These are phyloP conservation scores for Aurelia sp. DNA, from an alignment of 30 jellyfish, hydroid and myxozoan species.

Conservation along the genomic window DNA sequence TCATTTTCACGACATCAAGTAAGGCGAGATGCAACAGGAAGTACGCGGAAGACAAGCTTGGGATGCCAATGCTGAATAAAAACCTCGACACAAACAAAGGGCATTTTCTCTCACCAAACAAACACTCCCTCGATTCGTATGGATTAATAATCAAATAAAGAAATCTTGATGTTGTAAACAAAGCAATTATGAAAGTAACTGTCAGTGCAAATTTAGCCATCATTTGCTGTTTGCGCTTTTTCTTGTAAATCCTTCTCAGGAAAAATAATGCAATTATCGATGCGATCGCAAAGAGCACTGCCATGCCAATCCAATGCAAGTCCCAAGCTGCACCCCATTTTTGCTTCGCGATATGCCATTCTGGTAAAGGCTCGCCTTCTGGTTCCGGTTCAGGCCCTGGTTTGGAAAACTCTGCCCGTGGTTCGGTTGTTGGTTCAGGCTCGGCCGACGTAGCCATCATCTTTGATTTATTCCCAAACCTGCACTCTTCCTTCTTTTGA, in stretches of 20 bases:
- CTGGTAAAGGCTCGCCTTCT: conserved; percentile 72
- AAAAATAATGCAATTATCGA: conserved; percentile 28
- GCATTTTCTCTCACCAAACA: conserved; percentile 64
- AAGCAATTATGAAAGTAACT: conserved; percentile 20
- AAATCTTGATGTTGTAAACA: conserved; percentile 51
- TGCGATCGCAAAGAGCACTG: conserved; percentile 44
- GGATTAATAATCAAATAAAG: conserved; percentile 73
- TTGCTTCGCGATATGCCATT: conserved; percentile 60
- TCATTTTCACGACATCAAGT: conserved; percentile 60
- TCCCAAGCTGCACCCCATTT: conserved; percentile 83
- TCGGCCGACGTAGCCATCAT: no score
- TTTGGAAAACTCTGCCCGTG: conserved; percentile 24
- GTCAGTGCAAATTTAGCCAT: conserved; percentile 65
- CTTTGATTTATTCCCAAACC: no score
- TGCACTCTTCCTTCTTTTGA: no score
- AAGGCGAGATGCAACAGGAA: conserved; percentile 71
- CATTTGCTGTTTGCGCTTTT: conserved; percentile 23
- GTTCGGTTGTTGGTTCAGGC: conserved; percentile 40
- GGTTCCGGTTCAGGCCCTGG: conserved; percentile 77
- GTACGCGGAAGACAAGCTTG: conserved; percentile 74
- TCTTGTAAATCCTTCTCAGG: conserved; percentile 39
- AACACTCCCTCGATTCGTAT: conserved; percentile 69
- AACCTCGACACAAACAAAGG: conserved; percentile 64
- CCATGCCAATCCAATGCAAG: conserved; percentile 76
- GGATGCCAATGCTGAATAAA: conserved; percentile 75